Conservation (phyloP, 2,888 invertebrate species). For the Carabus problematicus region DNA sequence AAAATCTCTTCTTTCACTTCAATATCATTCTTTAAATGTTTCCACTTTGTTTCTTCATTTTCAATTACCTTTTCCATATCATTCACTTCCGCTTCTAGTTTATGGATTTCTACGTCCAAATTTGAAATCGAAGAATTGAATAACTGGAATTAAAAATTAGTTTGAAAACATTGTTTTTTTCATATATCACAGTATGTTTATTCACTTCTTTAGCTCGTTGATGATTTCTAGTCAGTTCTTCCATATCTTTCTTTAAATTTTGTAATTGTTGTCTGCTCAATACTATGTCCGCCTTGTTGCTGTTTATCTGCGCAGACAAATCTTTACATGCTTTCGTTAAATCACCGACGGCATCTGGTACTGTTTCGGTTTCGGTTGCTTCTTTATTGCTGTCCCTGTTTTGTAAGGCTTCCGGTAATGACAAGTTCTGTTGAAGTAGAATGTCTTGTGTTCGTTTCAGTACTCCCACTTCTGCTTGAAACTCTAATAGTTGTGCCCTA, state of each 20-base stretch:
- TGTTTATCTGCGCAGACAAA: slow-evolving; percentile 24
- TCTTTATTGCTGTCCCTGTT: slow-evolving; percentile 17
- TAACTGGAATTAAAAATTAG: slow-evolving; percentile 50
- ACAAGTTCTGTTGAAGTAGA: slow-evolving; percentile 55
- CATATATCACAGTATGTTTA: neutral
- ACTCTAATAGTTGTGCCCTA: slow-evolving; percentile 75
- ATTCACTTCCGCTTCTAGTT: slow-evolving; percentile 64
- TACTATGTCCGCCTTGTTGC: slow-evolving; percentile 9
- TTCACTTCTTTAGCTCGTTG: slow-evolving; percentile 46
- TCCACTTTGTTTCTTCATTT: slow-evolving; percentile 64
- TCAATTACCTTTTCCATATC: slow-evolving; percentile 63
- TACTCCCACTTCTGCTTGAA: slow-evolving; percentile 79
- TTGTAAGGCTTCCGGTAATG: slow-evolving; percentile 24
- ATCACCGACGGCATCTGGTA: slow-evolving; percentile 19
- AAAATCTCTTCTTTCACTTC: slow-evolving; percentile 65
- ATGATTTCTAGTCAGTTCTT: slow-evolving; percentile 43
- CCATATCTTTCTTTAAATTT: slow-evolving; percentile 42
- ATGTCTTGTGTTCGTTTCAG: slow-evolving; percentile 79
- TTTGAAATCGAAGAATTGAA: slow-evolving; percentile 71
- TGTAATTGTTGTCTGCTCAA: slow-evolving; percentile 20
- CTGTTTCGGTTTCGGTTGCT: slow-evolving; percentile 6
- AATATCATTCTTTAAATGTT: slow-evolving; percentile 63
- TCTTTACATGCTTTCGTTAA: slow-evolving; percentile 31
- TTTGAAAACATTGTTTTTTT: neutral
- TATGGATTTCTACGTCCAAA: slow-evolving; percentile 65